These are phyloP conservation scores for Myiagra hebetior DNA, from an alignment of 2,113 vertebrate species.

Conservation along the genomic window DNA sequence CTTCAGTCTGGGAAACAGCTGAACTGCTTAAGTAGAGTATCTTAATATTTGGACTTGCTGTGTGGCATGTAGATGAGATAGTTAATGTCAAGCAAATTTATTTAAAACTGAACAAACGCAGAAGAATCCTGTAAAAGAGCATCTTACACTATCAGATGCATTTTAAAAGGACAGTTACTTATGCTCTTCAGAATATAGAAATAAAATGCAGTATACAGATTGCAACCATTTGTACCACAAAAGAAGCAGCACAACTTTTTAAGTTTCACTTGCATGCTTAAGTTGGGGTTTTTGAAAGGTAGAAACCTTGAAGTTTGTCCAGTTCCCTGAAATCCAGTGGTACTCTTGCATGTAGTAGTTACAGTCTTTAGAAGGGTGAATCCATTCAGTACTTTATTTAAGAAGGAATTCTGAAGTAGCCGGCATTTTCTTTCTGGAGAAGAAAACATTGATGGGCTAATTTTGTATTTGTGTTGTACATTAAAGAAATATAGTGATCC, in stretches of 20 bases:
- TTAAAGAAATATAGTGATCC: not conserved
- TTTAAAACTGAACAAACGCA: not conserved
- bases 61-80: not conserved
- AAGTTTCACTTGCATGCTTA: not conserved
- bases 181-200: not conserved
- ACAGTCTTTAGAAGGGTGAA: not conserved
- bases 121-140: not conserved
- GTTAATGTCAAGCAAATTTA: not conserved
- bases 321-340: not conserved
- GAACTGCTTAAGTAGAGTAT: not conserved
- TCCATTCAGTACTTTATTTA: not conserved
- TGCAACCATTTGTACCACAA: not conserved
- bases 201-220: not conserved
- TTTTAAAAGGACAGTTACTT: not conserved
- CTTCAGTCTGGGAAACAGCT: not conserved
- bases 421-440: not conserved
- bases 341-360: not conserved
- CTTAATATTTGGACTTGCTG: not conserved
- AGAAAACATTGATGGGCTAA: not conserved
- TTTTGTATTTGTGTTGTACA: not conserved
- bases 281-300: not conserved
- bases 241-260: not conserved
- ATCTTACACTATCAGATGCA: not conserved
- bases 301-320: not conserved
- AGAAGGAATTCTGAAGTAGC: not conserved